Base-by-base conservation (phyloP, 1,140 invertebrate genomes). In the Sweltsa coloradensis region DNA sequence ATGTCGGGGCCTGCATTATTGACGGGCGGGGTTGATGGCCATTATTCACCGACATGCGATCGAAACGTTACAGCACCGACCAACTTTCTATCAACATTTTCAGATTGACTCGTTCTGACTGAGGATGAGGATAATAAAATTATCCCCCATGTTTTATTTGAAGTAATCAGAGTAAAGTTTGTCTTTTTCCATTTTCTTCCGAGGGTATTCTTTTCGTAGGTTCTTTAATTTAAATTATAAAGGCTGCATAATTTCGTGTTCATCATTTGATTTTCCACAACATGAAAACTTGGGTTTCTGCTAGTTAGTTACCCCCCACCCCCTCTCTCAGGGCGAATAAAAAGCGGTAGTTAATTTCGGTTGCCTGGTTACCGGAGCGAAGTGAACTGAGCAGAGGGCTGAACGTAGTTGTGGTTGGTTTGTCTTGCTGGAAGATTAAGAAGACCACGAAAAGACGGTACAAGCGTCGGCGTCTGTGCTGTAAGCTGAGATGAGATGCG, bases 391-490 rank as follows among this genome's bases (percentile, higher is more conserved):
- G 37, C 37, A 22, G 37, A 13, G 24, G 37, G 37, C 19, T 40
- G 37, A 19, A 40, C 37, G 37, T 40, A 40, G 37, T 40, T 40
- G 37, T 40, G 37, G 37, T 40, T 40, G 37, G 37, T 40, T 40
- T 40, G 37, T 40, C 37, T 40, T 40, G 41, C 41, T 43, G 41
- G 24, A 43, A 43, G 27, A 43, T 43, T 43, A 43, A 26, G 41
- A 43, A 43, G 37, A 40, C 37, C 37, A 40, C 37, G 21, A 4
- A 11, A 22, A 5, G 36, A 22, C 5, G 5, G n/a, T 19, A 5
- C 23, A 37, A 37, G 36, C 16, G 29, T 31, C 16, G 11, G 23
- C 23, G n/a, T 19, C 7, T 5, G 36, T 16, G 11, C 7, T 7
- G 36, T 19, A 22, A n/a, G 36, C 5, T 16, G 4, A 22, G 36